Evolutionary conservation across 2,888 invertebrate species (phyloP).

Genomic region (Ennomos quercinarius): DNA sequence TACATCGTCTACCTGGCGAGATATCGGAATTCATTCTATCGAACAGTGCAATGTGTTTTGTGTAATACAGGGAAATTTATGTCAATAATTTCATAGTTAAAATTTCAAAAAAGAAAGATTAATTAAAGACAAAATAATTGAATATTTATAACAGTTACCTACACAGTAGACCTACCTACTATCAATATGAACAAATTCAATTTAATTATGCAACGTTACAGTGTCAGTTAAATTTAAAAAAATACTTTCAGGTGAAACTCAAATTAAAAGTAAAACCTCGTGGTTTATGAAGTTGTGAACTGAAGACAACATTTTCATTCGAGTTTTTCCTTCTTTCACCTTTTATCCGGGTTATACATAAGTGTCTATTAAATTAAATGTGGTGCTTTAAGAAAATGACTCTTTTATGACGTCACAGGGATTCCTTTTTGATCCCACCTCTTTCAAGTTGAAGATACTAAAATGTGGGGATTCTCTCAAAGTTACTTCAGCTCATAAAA

Average conservation of each 20-base stretch:
- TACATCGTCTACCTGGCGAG: background rate
- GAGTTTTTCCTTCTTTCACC: constrained; percentile 38
- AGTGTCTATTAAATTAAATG: constrained; percentile 65
- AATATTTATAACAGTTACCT: no score
- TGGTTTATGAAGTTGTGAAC: constrained; percentile 18
- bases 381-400: constrained; percentile 59
- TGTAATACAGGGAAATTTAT: no score
- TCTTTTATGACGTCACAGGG: constrained; percentile 56
- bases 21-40: background rate
- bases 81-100: no score
- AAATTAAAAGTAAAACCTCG: constrained; percentile 11
- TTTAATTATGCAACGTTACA: no score
- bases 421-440: constrained; percentile 61
- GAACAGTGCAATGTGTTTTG: no score
- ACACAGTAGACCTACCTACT: no score
- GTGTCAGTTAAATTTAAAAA: no score
- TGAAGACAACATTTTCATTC: constrained; percentile 37
- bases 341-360: constrained; percentile 50
- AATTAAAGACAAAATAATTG: no score
- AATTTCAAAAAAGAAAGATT: no score
- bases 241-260: background rate
- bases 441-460: constrained; percentile 42
- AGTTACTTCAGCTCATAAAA: constrained; percentile 26
- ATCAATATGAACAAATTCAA: no score
- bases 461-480: constrained; percentile 35